phyloP scores from a whole-genome alignment of 2,888 invertebrate species.

The Proisotoma minuta region DNA sequence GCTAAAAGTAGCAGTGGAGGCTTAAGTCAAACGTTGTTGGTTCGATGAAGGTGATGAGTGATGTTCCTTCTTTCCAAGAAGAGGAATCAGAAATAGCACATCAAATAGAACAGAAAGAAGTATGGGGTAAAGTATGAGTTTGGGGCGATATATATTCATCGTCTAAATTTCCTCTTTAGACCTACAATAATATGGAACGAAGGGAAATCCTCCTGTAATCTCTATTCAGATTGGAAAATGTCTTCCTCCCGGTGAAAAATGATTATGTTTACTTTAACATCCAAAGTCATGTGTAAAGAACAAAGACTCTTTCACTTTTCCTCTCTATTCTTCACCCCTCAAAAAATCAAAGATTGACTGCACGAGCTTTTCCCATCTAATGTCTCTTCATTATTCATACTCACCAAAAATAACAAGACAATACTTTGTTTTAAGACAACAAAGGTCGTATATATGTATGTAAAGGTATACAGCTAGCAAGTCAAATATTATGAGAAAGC shows the following conservation, averaged over 20 bases:
- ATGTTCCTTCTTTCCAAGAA: too few relatives aligned
- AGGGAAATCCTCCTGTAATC: slow-evolving; percentile 10
- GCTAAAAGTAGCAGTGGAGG: not conserved
- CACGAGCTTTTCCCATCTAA: not conserved
- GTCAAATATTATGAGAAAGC: too few relatives aligned
- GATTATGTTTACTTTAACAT: slow-evolving; percentile 16
- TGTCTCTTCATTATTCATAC: not conserved
- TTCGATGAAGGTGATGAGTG: not conserved
- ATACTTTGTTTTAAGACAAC: not conserved
- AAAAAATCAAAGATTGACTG: not conserved
- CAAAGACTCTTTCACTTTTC: slow-evolving; percentile 10
- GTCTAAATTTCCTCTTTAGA: not conserved
- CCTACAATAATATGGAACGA: not conserved
- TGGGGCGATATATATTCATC: not conserved
- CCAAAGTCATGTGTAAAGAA: slow-evolving; percentile 15
- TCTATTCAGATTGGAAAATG: slow-evolving; percentile 20
- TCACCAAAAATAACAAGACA: not conserved
- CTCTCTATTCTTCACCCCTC: slow-evolving; percentile 2
- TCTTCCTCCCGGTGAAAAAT: slow-evolving; percentile 19
- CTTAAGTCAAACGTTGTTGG: slow-evolving; percentile 1
- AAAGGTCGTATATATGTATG: not conserved
- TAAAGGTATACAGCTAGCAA: too few relatives aligned
- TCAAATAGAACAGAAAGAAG: too few relatives aligned
- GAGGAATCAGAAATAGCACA: too few relatives aligned
- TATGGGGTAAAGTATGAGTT: not conserved